phyloP scores from a whole-genome alignment of 2,797 vertebrate species.

The Gallinago nigripennis region DNA sequence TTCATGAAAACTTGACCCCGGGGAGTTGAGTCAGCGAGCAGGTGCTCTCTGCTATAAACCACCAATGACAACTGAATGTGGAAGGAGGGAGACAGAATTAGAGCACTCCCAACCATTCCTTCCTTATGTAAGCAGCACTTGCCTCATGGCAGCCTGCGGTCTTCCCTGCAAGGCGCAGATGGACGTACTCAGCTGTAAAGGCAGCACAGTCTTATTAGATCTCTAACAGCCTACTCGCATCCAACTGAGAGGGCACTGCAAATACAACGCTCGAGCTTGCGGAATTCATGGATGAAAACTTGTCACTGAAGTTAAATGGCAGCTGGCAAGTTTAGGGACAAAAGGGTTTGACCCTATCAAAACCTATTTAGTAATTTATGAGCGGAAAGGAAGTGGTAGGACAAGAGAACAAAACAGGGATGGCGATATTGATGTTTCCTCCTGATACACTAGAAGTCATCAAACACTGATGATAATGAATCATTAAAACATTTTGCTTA shows the following conservation, averaged over 20 bases:
- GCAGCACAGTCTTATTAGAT: neutral
- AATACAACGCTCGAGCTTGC: neutral
- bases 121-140: slow-evolving; percentile 17
- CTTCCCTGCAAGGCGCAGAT: neutral
- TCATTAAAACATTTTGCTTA: neutral
- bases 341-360: slow-evolving; percentile 13
- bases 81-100: slow-evolving; percentile 27
- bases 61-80: neutral
- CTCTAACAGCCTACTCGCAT: neutral
- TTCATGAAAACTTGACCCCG: neutral
- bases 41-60: slow-evolving; percentile 15
- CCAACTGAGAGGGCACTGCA: neutral
- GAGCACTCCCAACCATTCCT: neutral
- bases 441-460: neutral
- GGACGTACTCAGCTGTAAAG: slow-evolving; percentile 34
- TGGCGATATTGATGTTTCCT: neutral
- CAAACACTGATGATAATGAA: neutral
- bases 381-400: neutral
- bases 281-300: neutral
- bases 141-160: neutral
- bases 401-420: slow-evolving; percentile 1
- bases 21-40: slow-evolving; percentile 26
- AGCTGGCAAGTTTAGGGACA: slow-evolving; percentile 3
- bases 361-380: neutral
- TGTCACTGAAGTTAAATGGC: slow-evolving; percentile 18